These are phyloP conservation scores for Pteromalus puparum DNA, from an alignment of 1,140 invertebrate genomes.

Conservation along the genomic window DNA sequence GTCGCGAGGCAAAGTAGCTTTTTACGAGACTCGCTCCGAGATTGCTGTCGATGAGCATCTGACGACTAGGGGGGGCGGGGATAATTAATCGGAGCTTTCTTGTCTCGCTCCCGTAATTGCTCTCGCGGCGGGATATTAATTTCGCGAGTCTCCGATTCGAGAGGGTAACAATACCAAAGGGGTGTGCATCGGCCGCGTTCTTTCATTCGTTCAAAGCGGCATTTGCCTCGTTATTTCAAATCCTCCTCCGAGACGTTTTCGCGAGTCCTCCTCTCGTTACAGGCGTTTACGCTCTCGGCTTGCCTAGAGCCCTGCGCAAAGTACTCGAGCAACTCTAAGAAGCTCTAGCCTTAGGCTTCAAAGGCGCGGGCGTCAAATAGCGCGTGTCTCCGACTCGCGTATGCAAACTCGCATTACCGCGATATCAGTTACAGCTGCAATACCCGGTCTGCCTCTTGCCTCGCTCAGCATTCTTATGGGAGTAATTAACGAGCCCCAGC, in stretches of 20 bases:
- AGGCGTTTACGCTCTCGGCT: background rate
- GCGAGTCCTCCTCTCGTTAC: background rate
- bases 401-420: background rate
- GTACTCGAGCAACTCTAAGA: background rate
- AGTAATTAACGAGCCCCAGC: slow-evolving; percentile 44
- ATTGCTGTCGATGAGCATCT: no score
- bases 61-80: no score
- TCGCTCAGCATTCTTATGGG: slow-evolving; percentile 33
- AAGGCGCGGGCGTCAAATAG: slow-evolving; percentile 32
- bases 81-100: background rate
- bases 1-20: no score
- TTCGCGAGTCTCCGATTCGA: no score
- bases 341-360: background rate
- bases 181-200: background rate
- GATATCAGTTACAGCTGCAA: slow-evolving; percentile 37
- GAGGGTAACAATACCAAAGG: no score
- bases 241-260: background rate
- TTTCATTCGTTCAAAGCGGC: background rate
- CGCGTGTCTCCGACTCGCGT: background rate
- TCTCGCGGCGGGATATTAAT: background rate
- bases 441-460: background rate
- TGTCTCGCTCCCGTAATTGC: background rate
- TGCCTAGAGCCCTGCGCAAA: background rate
- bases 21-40: no score
- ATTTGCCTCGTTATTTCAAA: background rate